These are phyloP conservation scores for Hyphantria cunea DNA, from an alignment of 1,140 invertebrate genomes.

Conservation along the genomic window DNA sequence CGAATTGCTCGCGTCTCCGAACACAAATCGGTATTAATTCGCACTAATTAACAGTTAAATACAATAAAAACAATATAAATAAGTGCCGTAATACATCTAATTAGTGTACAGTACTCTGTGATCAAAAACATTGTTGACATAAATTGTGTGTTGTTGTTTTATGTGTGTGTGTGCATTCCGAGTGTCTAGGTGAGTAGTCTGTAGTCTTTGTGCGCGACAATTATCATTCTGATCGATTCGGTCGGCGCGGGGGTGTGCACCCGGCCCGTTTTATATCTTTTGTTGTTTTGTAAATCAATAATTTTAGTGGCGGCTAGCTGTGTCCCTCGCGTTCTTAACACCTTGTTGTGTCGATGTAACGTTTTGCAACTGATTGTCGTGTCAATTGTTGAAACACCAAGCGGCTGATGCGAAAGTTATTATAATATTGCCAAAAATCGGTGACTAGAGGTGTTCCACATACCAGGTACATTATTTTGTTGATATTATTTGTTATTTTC, in stretches of 20 bases:
- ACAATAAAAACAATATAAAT: slow-evolving; percentile 55
- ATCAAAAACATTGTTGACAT: slow-evolving; percentile 57
- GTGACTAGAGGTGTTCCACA: slow-evolving; percentile 3
- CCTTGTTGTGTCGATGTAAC: slow-evolving; percentile 5
- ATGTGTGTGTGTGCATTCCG: slow-evolving; percentile 67
- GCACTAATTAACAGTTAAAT: slow-evolving; percentile 74
- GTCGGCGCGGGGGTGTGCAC: slow-evolving; percentile 69
- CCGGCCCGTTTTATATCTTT: slow-evolving; percentile 77
- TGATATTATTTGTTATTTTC: slow-evolving; percentile 15
- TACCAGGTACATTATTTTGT: slow-evolving; percentile 11
- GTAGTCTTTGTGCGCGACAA: slow-evolving; percentile 78
- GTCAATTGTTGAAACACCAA: slow-evolving; percentile 8
- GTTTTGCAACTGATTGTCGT: slow-evolving; percentile 20
- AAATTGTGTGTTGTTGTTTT: slow-evolving; percentile 69
- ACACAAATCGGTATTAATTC: slow-evolving; percentile 69
- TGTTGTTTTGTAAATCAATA: slow-evolving; percentile 82
- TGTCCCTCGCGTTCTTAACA: slow-evolving; percentile 49
- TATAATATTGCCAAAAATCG: slow-evolving; percentile 1
- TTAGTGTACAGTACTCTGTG: slow-evolving; percentile 40
- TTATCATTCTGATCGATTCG: slow-evolving; percentile 81
- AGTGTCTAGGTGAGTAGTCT: slow-evolving; percentile 73
- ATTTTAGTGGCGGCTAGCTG: slow-evolving; percentile 65
- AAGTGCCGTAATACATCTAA: slow-evolving; percentile 51
- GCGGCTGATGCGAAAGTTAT: slow-evolving; percentile 15
- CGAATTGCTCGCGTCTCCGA: slow-evolving; percentile 73